phyloP scores from a whole-genome alignment of 2,888 invertebrate genomes.

The Baronia brevicornis region DNA sequence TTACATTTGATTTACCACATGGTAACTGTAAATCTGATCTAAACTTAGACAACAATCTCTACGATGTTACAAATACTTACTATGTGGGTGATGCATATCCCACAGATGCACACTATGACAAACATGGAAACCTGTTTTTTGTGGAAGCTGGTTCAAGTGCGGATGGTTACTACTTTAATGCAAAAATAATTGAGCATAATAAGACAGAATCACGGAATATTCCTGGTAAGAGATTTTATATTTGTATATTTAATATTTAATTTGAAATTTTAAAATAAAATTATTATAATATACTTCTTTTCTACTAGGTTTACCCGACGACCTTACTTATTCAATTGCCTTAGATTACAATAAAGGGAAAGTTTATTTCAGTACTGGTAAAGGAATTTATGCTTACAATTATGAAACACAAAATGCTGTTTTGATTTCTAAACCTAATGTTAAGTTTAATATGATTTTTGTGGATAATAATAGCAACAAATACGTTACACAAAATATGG shows the following conservation, averaged over 20 bases:
- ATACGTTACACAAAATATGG: slow-evolving; percentile 45
- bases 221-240: slow-evolving; percentile 34
- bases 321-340: slow-evolving; percentile 52
- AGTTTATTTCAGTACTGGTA: slow-evolving; percentile 55
- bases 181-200: slow-evolving; percentile 38
- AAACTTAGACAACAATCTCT: slow-evolving; percentile 43
- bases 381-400: slow-evolving; percentile 47
- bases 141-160: slow-evolving; percentile 38
- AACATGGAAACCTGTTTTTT: slow-evolving; percentile 51
- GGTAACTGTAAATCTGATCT: slow-evolving; percentile 37
- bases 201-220: slow-evolving; percentile 34
- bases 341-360: slow-evolving; percentile 42
- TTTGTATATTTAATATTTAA: neutral
- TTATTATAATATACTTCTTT: neutral
- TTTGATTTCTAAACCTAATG: slow-evolving; percentile 31
- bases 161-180: slow-evolving; percentile 43
- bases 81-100: slow-evolving; percentile 40
- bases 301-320: slow-evolving; percentile 45
- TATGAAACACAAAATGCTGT: slow-evolving; percentile 40
- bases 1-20: slow-evolving; percentile 46
- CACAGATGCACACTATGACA: slow-evolving; percentile 52
- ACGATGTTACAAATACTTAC: slow-evolving; percentile 38
- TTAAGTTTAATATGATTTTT: slow-evolving; percentile 49
- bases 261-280: too few relatives aligned
- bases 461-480: slow-evolving; percentile 56